phyloP scores from a whole-genome alignment of 2,888 invertebrate species.

The Diarsia mendica region DNA sequence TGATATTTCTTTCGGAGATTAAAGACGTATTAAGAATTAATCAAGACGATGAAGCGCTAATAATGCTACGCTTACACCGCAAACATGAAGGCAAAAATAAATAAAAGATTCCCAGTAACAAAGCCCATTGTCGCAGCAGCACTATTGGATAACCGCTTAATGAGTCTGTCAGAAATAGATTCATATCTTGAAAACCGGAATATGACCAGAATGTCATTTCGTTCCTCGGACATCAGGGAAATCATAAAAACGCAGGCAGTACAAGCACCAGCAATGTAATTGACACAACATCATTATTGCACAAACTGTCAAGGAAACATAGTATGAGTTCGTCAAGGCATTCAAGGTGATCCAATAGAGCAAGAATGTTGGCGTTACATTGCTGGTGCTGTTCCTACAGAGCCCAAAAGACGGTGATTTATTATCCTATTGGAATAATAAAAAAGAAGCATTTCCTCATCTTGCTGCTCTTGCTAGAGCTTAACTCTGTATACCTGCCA shows the following conservation, averaged over 20 bases:
- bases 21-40: too few species aligned
- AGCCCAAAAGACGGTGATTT: not conserved
- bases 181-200: too few species aligned
- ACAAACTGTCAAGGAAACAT: not conserved
- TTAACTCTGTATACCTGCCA: not conserved
- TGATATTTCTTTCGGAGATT: too few species aligned
- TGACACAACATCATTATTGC: not conserved
- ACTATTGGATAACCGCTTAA: not conserved
- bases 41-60: too few species aligned
- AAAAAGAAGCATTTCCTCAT: not conserved
- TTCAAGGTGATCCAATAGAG: not conserved
- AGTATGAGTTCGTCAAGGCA: not conserved
- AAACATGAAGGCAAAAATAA: too few species aligned
- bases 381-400: not conserved
- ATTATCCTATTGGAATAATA: constrained; percentile 1
- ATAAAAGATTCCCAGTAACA: not conserved
- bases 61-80: too few species aligned
- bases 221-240: not conserved
- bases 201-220: not conserved
- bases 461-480: constrained; percentile 5
- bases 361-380: not conserved
- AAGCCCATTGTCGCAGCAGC: not conserved
- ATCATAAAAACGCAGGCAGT: not conserved
- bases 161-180: too few species aligned
- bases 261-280: not conserved